Evolutionary conservation across 2,113 vertebrate genomes (phyloP), one percentile per base, ranked within the genome.

Genomic region (Heterotis niloticus): DNA sequence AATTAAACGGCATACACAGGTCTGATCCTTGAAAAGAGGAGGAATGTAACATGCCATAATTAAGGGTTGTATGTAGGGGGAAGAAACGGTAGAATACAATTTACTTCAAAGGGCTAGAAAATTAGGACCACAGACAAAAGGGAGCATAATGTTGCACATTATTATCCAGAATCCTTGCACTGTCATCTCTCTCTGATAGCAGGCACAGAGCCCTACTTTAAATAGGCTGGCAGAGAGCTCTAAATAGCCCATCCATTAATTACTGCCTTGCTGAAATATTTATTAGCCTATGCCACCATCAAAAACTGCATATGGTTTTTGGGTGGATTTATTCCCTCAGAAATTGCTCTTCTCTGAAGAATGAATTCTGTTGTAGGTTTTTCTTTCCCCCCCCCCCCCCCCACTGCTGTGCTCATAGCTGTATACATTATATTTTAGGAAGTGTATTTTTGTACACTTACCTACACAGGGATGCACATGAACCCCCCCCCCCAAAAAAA

Each of bases 161-260:
- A 73, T 82, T 12, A 59, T 57, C 62, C 81, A 74, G 77, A 82
- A 76, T 84, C 66, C 76, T 78, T 73, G 77, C n/a, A 60, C 54
- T 7, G 56, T 54, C 82, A 83, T 86, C 81, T 84, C 83, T 85
- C 80, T 87, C 82, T 87, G 79, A 77, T 85, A 70, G 84, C 34
- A 82, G 84, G 80, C 29, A 73, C 79, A 78, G 81, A 81, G 83
- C 81, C 69, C 29, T 81, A 77, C 67, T 83, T 87, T 79, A 84
- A 90, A 90, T 85, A 87, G 85, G 80, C 78, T 78, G 84, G 77
- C 81, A 81, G 78, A 85, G 71, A 73, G 74, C 89, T 89, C 81
- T 84, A 89, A 90, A 92, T 91, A 91, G 90, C 82, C 86, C 81
- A 79, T 85, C 86, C 84, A 88, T 87, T 92, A 90, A 90, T 91